Evolutionary conservation across 1,140 invertebrate genomes (phyloP), one percentile per base, ranked within the genome.

Genomic region (Drepana arcuata): DNA sequence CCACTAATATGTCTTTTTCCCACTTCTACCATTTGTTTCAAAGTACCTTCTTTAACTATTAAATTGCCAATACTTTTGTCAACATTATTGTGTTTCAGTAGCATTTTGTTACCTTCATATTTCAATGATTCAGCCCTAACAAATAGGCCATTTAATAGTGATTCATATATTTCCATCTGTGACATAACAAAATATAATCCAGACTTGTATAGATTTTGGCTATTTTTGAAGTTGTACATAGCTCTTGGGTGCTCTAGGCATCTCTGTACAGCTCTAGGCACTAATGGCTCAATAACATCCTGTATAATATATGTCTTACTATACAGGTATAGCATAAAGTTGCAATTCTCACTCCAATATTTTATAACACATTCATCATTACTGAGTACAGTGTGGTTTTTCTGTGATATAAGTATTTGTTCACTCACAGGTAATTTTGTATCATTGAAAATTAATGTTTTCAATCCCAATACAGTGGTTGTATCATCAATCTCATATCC

Each of bases 401-500:
- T 41, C 14, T 56, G 64, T 7, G 73, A 63, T 28, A 86, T 53
- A 36, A 88, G 41, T 14, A 85, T 66, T 55, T 86, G 83, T 16
- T 87, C 77, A 29, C 53, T 45, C 11, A 64, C 51, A 16, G 64
- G 34, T n/a, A 87, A 57, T 32, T 82, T 79, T 9, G 73, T 84
- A 39, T 88, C 86, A 40, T 79, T 70, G 35, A 67, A 59, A 10
- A 88, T 81, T 83, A 84, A 86, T 11, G 41, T 48, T 63, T 87
- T 85, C 10, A 88, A 45, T 9, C 61, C 81, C 28, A 41, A 27
- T 41, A 89, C 44, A 37, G 69, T 72, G 5, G 82, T 87, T n/a
- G 74, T 54, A 2, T 84, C 73, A 48, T 86, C 71, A 23, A 90
- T 84, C 56, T 86, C 85, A 69, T 87, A 89, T 14, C 82, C 85